Base-by-base conservation (phyloP, 1,140 invertebrate species). In the Scaptomyza pallida region DNA sequence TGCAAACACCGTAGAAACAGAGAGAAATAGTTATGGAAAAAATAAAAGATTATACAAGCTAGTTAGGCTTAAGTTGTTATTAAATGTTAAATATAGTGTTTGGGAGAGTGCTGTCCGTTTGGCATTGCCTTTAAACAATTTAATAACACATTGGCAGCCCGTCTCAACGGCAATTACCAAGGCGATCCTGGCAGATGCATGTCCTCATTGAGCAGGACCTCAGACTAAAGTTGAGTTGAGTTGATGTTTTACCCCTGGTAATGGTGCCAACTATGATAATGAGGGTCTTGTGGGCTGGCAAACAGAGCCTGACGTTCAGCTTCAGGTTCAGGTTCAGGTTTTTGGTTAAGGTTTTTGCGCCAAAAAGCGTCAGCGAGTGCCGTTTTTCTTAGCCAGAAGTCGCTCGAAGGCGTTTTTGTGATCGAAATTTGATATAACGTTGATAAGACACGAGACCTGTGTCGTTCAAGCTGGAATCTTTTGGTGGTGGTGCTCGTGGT, bases 371-470 rank as follows among this genome's bases (percentile, higher is more conserved):
- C 57, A 80, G 73, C 43, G 43, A 51, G 19, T 55, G 55, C 35
- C 60, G 51, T 50, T 60, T 23, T 23, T 23, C 5, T 23, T 23
- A 23, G 61, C 23, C 8, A 61, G 52, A 75, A 69, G 75, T 69
- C 63, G 76, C 80, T 69, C 59, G 65, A 47, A 78, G 78, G 74
- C 83, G 78, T 86, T 82, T 88, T n/a, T n/a, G n/a, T 75, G 89
- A 90, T 90, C 80, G 89, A 90, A 90, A 90, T 90, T 90, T 82
- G 89, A 90, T 90, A 90, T 90, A 77, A 80, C 61, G 62, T 72
- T 79, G 89, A 90, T 90, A 90, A 90, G 73, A 64, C 52, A 47
- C 62, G 67, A 54, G 62, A 57, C 72, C 55, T 64, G 72, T 30
- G 5, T 9, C 26, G 1, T 30, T 51, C 75, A 72, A 61, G 35